phyloP scores from a whole-genome alignment of 2,888 invertebrate species.

The Helicoverpa assulta region DNA sequence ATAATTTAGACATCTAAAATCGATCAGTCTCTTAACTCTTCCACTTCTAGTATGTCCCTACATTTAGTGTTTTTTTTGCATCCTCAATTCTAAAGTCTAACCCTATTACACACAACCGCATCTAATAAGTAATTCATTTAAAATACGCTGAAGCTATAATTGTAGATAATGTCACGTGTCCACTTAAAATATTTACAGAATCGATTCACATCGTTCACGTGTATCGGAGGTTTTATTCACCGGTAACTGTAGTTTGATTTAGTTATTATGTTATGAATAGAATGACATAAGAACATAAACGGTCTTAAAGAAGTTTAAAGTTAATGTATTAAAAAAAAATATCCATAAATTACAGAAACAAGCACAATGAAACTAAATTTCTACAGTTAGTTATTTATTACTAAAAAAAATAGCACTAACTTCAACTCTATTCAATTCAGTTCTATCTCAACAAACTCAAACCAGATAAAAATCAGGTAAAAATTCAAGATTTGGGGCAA shows the following conservation, averaged over 20 bases:
- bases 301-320: too few relatives aligned
- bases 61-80: not conserved
- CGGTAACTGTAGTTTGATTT: slow-evolving; percentile 8
- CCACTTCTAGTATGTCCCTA: too few relatives aligned
- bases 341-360: too few relatives aligned
- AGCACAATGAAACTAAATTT: not conserved
- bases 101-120: slow-evolving; percentile 9
- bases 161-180: slow-evolving; percentile 22
- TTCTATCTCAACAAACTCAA: not conserved
- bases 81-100: not conserved
- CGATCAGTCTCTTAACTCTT: too few relatives aligned
- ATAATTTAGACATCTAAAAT: too few relatives aligned
- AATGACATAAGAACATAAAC: not conserved
- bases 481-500: slow-evolving; percentile 4
- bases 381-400: not conserved
- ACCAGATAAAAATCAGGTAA: slow-evolving; percentile 19
- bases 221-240: slow-evolving; percentile 4
- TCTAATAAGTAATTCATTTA: slow-evolving; percentile 26
- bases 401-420: slow-evolving; percentile 12
- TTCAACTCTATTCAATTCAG: slow-evolving; percentile 5
- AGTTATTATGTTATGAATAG: not conserved
- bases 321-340: too few relatives aligned
- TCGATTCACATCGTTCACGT: slow-evolving; percentile 18
- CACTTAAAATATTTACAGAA: slow-evolving; percentile 17
- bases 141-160: slow-evolving; percentile 9